These are phyloP conservation scores for Cylas formicarius DNA, from an alignment of 1,140 invertebrate genomes.

Conservation along the genomic window DNA sequence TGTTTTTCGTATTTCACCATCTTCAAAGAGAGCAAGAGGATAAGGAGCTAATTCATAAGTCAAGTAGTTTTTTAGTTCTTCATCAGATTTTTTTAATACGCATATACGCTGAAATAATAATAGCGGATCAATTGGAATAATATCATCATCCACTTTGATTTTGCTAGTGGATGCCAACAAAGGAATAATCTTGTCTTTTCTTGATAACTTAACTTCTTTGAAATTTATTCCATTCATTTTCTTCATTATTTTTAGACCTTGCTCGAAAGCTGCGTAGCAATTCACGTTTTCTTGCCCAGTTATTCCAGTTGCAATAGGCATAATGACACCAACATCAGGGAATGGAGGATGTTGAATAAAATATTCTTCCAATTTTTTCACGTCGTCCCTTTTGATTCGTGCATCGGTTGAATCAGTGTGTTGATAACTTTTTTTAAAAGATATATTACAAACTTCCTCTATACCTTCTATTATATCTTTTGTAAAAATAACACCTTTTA, in stretches of 20 bases:
- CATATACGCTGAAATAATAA: conserved; percentile 30
- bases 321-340: conserved; percentile 13
- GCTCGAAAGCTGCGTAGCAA: conserved; percentile 21
- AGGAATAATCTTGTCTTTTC: conserved; percentile 26
- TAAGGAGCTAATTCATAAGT: conserved; percentile 30
- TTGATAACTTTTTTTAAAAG: conserved; percentile 24
- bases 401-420: conserved; percentile 18
- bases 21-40: conserved; percentile 30
- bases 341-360: conserved; percentile 19
- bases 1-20: conserved; percentile 27
- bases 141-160: conserved; percentile 28
- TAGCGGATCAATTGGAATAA: conserved; percentile 28
- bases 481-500: conserved; percentile 23
- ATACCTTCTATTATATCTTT: conserved; percentile 29
- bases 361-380: conserved; percentile 19
- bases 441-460: conserved; percentile 25
- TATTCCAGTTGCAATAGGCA: conserved; percentile 25
- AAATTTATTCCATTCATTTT: conserved; percentile 24
- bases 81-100: conserved; percentile 22
- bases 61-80: conserved; percentile 30
- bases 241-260: conserved; percentile 24
- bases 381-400: conserved; percentile 18
- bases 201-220: conserved; percentile 21
- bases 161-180: conserved; percentile 23
- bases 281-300: conserved; percentile 21